These are phyloP conservation scores for Epizoanthus ramosus DNA, from an alignment of 92 coral and sea anemone genomes.

Conservation along the genomic window DNA sequence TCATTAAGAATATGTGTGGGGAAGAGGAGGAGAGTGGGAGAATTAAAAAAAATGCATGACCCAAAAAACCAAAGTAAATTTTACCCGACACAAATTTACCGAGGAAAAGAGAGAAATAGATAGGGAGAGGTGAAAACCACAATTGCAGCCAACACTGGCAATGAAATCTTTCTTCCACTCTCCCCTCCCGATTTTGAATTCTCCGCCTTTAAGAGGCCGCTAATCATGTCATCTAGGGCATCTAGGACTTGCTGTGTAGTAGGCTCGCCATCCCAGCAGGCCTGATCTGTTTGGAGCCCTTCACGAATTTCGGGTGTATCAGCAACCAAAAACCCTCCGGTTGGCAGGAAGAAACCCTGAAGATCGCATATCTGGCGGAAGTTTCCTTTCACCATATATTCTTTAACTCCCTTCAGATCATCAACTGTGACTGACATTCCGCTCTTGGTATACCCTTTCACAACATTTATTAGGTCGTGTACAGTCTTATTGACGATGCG, in stretches of 20 bases:
- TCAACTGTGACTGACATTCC: conserved; percentile 41
- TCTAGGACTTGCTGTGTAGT: conserved; percentile 43
- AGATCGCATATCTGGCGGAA: conserved; percentile 55
- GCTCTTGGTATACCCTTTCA: conserved; percentile 14
- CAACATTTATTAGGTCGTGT: conserved; percentile 16
- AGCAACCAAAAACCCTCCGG: conserved; percentile 43
- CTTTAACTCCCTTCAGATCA: conserved; percentile 37
- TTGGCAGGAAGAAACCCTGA: conserved; percentile 49
- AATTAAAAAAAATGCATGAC: too few relatives aligned
- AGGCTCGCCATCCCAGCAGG: conserved; percentile 45
- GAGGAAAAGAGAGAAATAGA: too few relatives aligned
- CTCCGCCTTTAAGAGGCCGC: neutral
- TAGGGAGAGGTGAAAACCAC: too few relatives aligned
- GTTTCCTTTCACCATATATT: conserved; percentile 34
- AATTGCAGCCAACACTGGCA: too few relatives aligned
- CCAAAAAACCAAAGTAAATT: too few relatives aligned
- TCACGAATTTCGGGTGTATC: conserved; percentile 30
- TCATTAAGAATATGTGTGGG: too few relatives aligned
- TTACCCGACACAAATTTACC: too few relatives aligned
- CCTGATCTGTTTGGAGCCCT: neutral
- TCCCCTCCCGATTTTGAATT: too few relatives aligned
- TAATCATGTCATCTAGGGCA: conserved; percentile 49
- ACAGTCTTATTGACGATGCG: conserved; percentile 12
- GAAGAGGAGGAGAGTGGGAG: too few relatives aligned
- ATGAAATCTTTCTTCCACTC: too few relatives aligned